These are phyloP conservation scores for Spodoptera exigua DNA, from an alignment of 2,888 invertebrate genomes.

Conservation along the genomic window DNA sequence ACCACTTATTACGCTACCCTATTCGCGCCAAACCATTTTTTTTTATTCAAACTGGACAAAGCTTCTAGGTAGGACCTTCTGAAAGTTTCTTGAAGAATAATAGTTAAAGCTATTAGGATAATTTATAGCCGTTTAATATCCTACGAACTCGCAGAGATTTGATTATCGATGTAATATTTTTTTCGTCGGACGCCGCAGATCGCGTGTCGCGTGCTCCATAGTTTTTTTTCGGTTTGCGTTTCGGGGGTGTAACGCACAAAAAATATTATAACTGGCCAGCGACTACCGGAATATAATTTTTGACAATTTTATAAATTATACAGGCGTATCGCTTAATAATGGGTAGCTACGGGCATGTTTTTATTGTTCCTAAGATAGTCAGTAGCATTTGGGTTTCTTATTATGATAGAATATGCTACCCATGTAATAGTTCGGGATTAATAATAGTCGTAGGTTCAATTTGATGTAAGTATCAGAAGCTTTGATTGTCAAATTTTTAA, in stretches of 20 bases:
- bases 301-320: constrained; percentile 88
- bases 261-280: constrained; percentile 83
- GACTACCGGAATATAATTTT: constrained; percentile 89
- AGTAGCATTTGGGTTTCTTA: constrained; percentile 46
- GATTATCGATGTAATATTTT: constrained; percentile 85
- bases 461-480: no score
- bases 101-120: constrained; percentile 86
- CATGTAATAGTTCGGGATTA: constrained; percentile 8
- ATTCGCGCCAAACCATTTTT: constrained; percentile 42
- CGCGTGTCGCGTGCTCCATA: constrained; percentile 87
- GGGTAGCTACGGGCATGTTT: constrained; percentile 74
- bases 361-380: constrained; percentile 53
- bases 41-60: constrained; percentile 58
- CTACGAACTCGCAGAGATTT: constrained; percentile 81
- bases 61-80: constrained; percentile 65
- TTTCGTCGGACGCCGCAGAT: constrained; percentile 72
- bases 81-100: constrained; percentile 66
- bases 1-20: constrained; percentile 57
- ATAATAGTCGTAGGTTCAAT: background rate
- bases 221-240: constrained; percentile 78
- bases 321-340: constrained; percentile 80
- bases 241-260: constrained; percentile 81
- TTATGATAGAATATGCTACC: constrained; percentile 38
- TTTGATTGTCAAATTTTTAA: no score
- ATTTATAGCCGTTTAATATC: constrained; percentile 88